These are phyloP conservation scores for Protonibea diacanthus DNA, from an alignment of 2,797 vertebrate species.

Conservation along the genomic window DNA sequence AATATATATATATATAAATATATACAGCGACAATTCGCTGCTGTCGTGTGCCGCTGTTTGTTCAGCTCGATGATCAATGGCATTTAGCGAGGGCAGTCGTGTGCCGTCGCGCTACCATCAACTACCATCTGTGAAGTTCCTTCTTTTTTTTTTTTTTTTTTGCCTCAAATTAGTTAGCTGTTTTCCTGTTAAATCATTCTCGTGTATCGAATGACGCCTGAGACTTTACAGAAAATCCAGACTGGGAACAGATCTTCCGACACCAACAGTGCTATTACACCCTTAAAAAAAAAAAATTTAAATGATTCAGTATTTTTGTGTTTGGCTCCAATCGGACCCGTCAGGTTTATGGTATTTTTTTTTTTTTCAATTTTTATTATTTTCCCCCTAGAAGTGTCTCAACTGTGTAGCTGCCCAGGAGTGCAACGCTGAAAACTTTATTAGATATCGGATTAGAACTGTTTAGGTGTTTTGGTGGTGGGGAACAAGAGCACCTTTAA, in stretches of 20 bases:
- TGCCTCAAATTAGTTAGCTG: slow-evolving; percentile 38
- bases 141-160: slow-evolving; percentile 42
- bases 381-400: slow-evolving; percentile 52
- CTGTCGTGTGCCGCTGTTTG: slow-evolving; percentile 42
- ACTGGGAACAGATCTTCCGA: slow-evolving; percentile 43
- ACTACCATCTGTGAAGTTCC: slow-evolving; percentile 54
- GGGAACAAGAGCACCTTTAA: slow-evolving; percentile 74
- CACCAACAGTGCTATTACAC: slow-evolving; percentile 67
- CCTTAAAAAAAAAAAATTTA: slow-evolving; percentile 40
- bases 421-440: slow-evolving; percentile 53
- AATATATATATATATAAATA: too few species aligned
- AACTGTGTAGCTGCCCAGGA: slow-evolving; percentile 58
- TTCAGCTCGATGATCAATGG: slow-evolving; percentile 32
- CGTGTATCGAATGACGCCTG: slow-evolving; percentile 20
- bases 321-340: slow-evolving; percentile 53
- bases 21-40: slow-evolving; percentile 38
- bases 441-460: slow-evolving; percentile 63
- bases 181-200: slow-evolving; percentile 37
- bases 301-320: slow-evolving; percentile 74
- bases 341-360: slow-evolving; percentile 42
- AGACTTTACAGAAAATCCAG: slow-evolving; percentile 35
- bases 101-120: slow-evolving; percentile 44
- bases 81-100: slow-evolving; percentile 27
- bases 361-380: slow-evolving; percentile 30
- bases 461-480: slow-evolving; percentile 65